phyloP scores from a whole-genome alignment of 2,888 invertebrate species.

The Trichopria drosophilae region DNA sequence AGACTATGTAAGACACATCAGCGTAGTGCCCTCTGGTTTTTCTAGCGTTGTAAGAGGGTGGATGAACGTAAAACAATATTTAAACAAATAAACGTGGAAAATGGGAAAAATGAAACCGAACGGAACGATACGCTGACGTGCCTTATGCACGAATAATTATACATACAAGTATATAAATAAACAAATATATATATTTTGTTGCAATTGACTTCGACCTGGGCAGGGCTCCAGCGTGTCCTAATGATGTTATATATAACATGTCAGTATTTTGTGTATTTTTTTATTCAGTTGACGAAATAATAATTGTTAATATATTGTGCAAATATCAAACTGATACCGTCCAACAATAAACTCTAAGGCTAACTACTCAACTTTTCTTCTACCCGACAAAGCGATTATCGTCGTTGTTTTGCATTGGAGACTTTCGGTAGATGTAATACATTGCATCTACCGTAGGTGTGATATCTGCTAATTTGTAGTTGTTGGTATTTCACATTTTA shows the following conservation, averaged over 20 bases:
- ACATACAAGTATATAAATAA: conserved; percentile 38
- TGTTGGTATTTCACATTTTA: no score
- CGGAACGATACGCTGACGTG: conserved; percentile 38
- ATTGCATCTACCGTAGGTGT: no score
- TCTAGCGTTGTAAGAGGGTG: no score
- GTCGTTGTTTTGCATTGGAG: no score
- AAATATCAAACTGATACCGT: conserved; percentile 57
- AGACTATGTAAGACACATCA: conserved; percentile 10
- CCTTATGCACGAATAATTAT: conserved; percentile 42
- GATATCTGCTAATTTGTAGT: no score
- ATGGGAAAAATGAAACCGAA: conserved; percentile 19
- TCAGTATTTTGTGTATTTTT: conserved; percentile 55
- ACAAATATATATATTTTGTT: conserved; percentile 50
- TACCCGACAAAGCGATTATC: conserved; percentile 26
- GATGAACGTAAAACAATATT: no score
- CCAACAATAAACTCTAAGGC: conserved; percentile 55
- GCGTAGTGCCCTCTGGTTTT: conserved; percentile 14
- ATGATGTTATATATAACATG: conserved; percentile 48
- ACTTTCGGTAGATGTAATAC: no score
- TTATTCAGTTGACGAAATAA: conserved; percentile 50
- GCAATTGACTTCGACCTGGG: conserved; percentile 53
- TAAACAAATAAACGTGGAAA: neutral
- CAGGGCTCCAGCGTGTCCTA: conserved; percentile 51
- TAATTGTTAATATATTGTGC: conserved; percentile 57
- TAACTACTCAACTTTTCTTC: conserved; percentile 41